These are phyloP conservation scores for Zosterops lateralis DNA, from an alignment of 2,113 vertebrate genomes.

Conservation along the genomic window DNA sequence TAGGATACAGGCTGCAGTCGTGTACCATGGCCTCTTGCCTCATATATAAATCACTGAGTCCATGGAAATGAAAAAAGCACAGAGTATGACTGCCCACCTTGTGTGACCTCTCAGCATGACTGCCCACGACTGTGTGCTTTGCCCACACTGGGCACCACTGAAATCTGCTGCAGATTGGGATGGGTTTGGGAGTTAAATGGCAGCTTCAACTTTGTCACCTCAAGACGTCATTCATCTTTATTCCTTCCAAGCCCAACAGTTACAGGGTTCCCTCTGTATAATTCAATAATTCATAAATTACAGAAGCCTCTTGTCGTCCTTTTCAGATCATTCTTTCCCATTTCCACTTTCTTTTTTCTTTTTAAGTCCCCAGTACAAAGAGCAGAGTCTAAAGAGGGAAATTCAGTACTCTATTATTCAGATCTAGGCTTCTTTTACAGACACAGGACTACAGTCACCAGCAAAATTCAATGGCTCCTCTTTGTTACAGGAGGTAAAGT, in stretches of 20 bases:
- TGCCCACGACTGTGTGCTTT: neutral
- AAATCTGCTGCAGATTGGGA: neutral
- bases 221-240: neutral
- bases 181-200: neutral
- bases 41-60: neutral
- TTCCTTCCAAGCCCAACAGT: neutral
- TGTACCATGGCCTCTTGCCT: neutral
- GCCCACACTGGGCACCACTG: neutral
- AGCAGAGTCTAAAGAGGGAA: neutral
- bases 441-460: neutral
- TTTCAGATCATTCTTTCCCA: neutral
- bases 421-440: neutral
- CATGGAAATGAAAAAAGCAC: neutral
- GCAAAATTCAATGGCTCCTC: neutral
- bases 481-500: neutral
- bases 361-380: neutral
- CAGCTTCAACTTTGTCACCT: neutral
- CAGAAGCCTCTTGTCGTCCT: neutral
- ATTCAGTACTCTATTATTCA: neutral
- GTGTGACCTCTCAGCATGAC: neutral
- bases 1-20: neutral
- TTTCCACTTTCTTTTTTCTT: neutral
- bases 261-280: neutral
- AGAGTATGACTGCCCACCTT: accelerated
- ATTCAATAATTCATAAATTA: neutral